Evolutionary conservation across 2,888 invertebrate genomes (phyloP).

Genomic region (Ctenicera cuprea): DNA sequence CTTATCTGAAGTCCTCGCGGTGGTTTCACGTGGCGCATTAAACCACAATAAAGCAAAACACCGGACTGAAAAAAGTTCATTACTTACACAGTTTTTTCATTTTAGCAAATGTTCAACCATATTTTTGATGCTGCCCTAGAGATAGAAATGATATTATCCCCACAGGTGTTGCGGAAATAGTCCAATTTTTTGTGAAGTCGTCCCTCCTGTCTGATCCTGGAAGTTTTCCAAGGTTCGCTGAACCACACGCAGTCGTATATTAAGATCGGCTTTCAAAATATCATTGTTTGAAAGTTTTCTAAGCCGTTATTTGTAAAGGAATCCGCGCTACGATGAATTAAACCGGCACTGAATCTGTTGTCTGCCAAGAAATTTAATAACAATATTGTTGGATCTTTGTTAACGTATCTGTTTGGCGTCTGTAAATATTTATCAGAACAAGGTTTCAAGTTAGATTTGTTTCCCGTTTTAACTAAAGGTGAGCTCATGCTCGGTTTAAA

Average conservation of each 20-base stretch:
- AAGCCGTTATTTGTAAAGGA: conserved; percentile 32
- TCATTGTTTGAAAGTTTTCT: conserved; percentile 26
- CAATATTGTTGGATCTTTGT: conserved; percentile 4
- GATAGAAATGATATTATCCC: conserved; percentile 58
- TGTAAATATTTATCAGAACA: conserved; percentile 28
- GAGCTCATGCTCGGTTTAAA: too few relatives aligned
- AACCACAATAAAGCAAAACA: conserved; percentile 34
- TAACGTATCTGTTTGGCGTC: conserved; percentile 17
- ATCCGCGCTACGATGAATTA: background rate
- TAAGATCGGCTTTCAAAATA: conserved; percentile 10
- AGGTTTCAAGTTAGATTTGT: conserved; percentile 5
- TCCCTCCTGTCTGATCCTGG: conserved; percentile 52
- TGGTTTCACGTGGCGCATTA: conserved; percentile 24
- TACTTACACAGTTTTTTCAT: conserved; percentile 32
- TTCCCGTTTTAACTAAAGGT: background rate
- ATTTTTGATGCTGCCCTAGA: conserved; percentile 27
- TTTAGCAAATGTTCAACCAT: conserved; percentile 34
- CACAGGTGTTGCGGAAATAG: conserved; percentile 60
- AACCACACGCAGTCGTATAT: conserved; percentile 22
- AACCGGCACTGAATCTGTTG: background rate
- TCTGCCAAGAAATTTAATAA: conserved; percentile 21
- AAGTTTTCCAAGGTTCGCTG: conserved; percentile 57
- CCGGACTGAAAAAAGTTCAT: conserved; percentile 27
- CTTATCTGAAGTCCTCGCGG: background rate
- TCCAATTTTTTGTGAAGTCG: conserved; percentile 58